Conservation (phyloP, 37 sponge, comb jelly and placozoan species). For the Oscarella lobularis region DNA sequence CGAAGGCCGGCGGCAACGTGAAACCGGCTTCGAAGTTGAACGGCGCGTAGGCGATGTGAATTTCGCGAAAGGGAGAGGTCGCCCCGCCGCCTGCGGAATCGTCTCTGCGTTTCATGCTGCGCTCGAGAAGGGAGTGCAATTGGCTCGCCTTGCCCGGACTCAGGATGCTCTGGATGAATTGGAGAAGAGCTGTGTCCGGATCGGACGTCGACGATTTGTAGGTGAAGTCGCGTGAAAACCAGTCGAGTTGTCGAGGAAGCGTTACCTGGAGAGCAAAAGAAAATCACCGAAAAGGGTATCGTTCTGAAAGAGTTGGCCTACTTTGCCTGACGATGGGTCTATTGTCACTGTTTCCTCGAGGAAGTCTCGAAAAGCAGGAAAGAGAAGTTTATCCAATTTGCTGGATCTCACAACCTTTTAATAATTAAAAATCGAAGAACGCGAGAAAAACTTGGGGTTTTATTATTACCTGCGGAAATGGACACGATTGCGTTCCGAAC, state of each 20-base stretch:
- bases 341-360: not conserved
- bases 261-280: not conserved
- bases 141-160: not conserved
- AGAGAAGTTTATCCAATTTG: not conserved
- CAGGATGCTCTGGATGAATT: not conserved
- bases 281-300: not conserved
- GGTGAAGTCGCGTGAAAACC: not conserved
- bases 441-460: not conserved
- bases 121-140: not conserved
- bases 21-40: not conserved
- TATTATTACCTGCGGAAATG: not conserved
- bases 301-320: too few species aligned
- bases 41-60: not conserved
- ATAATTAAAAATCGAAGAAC: not conserved
- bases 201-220: not conserved
- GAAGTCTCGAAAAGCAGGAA: not conserved
- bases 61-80: not conserved
- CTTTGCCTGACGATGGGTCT: not conserved
- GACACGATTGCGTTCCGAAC: not conserved
- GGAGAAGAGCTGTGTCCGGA: not conserved
- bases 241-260: slow-evolving; percentile 2
- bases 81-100: not conserved
- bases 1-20: not conserved
- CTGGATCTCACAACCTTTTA: not conserved
- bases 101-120: not conserved